Conservation (phyloP, 2,113 vertebrate genomes). For the Ammodytes dubius region DNA sequence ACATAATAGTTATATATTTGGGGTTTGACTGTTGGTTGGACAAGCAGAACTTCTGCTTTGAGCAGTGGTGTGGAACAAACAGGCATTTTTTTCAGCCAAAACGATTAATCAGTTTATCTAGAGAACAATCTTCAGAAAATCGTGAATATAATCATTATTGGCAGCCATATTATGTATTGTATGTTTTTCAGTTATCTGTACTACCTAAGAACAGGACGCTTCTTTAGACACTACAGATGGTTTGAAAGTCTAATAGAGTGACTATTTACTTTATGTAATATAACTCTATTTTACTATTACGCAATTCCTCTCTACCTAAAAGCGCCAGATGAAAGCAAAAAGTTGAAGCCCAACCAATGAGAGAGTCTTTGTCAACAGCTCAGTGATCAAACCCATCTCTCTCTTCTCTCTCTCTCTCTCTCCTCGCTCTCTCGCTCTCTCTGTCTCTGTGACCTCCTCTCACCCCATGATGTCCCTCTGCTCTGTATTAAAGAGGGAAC, state of each 20-base stretch:
- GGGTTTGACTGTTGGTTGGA: not conserved
- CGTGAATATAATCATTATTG: not conserved
- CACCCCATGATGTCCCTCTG: slow-evolving; percentile 53
- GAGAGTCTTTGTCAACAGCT: slow-evolving; percentile 6
- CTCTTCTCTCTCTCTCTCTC: not conserved
- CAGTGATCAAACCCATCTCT: slow-evolving; percentile 6
- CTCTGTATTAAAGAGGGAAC: slow-evolving; percentile 68
- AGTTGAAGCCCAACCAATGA: slow-evolving; percentile 6
- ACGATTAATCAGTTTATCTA: not conserved
- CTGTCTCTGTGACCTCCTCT: slow-evolving; percentile 40
- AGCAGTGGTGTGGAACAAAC: not conserved
- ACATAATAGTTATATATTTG: not conserved
- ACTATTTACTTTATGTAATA: no score
- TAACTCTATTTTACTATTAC: no score
- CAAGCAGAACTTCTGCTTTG: not conserved
- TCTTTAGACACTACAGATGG: not conserved
- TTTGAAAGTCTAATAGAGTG: no score
- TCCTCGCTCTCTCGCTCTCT: slow-evolving; percentile 40
- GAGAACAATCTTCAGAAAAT: not conserved
- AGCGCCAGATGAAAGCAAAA: slow-evolving; percentile 8
- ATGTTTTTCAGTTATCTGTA: not conserved
- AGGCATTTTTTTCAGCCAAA: not conserved
- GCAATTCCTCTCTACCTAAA: not conserved
- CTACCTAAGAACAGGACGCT: no score
- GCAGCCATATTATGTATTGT: not conserved